These are phyloP conservation scores for Mesochorus sp. DNA, from an alignment of 2,888 invertebrate genomes.

Conservation along the genomic window DNA sequence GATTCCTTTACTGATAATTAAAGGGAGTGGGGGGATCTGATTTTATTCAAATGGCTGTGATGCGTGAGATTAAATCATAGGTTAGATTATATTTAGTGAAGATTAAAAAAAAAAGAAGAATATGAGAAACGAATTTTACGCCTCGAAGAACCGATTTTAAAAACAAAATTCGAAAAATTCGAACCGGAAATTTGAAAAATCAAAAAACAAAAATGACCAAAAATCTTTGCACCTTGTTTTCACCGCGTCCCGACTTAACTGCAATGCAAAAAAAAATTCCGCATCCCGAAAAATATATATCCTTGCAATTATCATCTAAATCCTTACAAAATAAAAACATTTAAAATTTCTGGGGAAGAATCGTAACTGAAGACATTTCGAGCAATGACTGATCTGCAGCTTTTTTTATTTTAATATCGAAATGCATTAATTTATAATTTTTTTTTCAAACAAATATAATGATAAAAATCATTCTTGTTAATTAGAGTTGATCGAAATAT, in stretches of 20 bases:
- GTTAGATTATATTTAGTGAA: slow-evolving; percentile 36
- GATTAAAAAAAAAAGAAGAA: neutral
- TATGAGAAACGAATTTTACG: slow-evolving; percentile 23
- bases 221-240: no score
- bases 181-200: neutral
- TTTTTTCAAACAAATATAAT: no score
- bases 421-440: no score
- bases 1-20: neutral
- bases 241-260: slow-evolving; percentile 11
- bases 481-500: no score
- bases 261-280: neutral
- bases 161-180: neutral
- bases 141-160: slow-evolving; percentile 37
- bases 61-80: slow-evolving; percentile 56
- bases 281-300: neutral
- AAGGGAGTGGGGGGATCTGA: neutral
- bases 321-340: neutral
- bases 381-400: no score
- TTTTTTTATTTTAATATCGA: no score
- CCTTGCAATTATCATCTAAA: neutral
- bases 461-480: no score
- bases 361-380: no score
- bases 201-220: no score
- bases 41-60: slow-evolving; percentile 61
- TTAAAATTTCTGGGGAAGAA: neutral